phyloP scores from a whole-genome alignment of 2,113 vertebrate genomes.

The Atrichornis clamosus region DNA sequence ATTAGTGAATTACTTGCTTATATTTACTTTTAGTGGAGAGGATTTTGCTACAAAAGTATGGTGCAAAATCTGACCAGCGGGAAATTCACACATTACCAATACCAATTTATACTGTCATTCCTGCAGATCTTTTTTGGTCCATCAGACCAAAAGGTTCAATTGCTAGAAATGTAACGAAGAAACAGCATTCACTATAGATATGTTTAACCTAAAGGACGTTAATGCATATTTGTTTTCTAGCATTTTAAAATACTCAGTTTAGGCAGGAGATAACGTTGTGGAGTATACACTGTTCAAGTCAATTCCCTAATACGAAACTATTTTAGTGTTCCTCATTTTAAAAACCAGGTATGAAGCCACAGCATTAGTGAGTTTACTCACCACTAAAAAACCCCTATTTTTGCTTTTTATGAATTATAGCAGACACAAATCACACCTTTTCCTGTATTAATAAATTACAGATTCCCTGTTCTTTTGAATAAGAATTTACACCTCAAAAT shows the following conservation, averaged over 20 bases:
- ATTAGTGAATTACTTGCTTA: background rate
- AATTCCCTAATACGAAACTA: background rate
- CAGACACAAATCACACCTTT: background rate
- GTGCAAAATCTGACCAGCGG: background rate
- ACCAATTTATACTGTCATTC: background rate
- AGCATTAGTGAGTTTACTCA: background rate
- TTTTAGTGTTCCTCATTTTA: background rate
- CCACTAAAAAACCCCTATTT: background rate
- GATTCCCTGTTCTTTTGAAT: background rate
- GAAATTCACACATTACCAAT: background rate
- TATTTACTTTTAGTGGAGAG: background rate
- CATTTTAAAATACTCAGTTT: background rate
- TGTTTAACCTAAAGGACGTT: background rate
- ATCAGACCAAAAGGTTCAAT: background rate
- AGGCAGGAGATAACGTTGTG: background rate
- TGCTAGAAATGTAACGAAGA: background rate
- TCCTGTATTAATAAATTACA: background rate
- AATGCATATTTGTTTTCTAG: background rate
- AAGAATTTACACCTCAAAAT: background rate
- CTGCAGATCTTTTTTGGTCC: background rate
- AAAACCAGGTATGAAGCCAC: background rate
- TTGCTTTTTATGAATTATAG: background rate
- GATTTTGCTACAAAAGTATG: background rate
- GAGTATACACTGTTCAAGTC: background rate
- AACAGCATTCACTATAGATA: background rate